These are phyloP conservation scores for Netelia melanura DNA, from an alignment of 2,888 invertebrate species.

Conservation along the genomic window DNA sequence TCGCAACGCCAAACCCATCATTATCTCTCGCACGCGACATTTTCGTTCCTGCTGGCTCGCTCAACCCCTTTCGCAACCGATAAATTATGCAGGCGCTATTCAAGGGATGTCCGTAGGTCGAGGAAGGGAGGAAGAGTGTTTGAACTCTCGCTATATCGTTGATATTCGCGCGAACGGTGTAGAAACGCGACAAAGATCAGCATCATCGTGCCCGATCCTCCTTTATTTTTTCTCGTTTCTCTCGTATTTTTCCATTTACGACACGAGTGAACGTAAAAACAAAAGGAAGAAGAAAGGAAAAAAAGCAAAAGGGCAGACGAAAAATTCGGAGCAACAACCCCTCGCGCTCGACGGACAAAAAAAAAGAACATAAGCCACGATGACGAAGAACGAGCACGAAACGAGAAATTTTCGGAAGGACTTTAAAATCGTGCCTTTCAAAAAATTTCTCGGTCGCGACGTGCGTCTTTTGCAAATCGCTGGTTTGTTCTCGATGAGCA, in stretches of 20 bases:
- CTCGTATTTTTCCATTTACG: neutral
- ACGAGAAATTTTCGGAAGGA: neutral
- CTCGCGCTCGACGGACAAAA: no score
- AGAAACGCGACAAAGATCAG: neutral
- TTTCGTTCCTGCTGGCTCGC: neutral
- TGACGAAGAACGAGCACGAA: neutral
- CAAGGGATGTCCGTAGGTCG: neutral
- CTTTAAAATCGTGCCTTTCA: conserved; percentile 4
- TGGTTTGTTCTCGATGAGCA: conserved; percentile 31
- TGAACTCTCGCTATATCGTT: neutral
- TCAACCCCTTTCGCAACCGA: neutral
- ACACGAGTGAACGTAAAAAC: neutral
- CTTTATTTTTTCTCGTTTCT: neutral
- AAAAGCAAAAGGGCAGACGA: neutral
- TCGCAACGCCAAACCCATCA: neutral
- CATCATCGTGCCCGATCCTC: neutral
- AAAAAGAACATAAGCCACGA: neutral
- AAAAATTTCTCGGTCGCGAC: conserved; percentile 40
- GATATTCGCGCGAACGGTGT: neutral
- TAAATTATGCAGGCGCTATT: neutral
- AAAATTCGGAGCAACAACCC: no score
- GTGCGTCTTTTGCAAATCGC: conserved; percentile 18
- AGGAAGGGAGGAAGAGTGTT: neutral
- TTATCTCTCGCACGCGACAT: conserved; percentile 5
- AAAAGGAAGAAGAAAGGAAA: neutral